Evolutionary conservation across 92 coral and sea anemone species (phyloP), one percentile per base, ranked within the genome.

Genomic region (Galaxea fascicularis): DNA sequence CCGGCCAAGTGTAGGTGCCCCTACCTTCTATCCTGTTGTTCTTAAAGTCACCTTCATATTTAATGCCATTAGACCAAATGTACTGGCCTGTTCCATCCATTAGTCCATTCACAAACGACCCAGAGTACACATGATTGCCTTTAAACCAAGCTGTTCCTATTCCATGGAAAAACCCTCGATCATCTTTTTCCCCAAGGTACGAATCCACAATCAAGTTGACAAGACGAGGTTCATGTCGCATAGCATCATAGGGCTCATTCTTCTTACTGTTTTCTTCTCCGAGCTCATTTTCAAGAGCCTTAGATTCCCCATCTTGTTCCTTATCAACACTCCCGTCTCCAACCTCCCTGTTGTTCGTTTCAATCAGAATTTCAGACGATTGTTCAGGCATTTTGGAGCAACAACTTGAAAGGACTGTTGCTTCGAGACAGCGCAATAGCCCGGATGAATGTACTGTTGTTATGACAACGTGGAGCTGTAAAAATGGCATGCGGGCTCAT

Each of bases 21-120:
- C 77, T 78, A 1, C 99, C 99, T 76, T 90, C 96, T 17, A 95
- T 89, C 52, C 35, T 84, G 89, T 95, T 97, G 10, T 86, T 81
- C 63, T 87, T 84, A 88, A 97, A 97, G 31, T 95, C 98, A 10
- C 99, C 99, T 68, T 97, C 97, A 65, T 97, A 97, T 52, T 85
- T 89, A 22, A 95, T 93, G 45, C 95, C 98, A 73, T 89, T 82
- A 13, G 88, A 71, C 99, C 99, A 97, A 51, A 91, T 85, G 65
- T 94, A 95, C 51, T 93, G 93, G 28, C 99, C 99, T 28, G 76
- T 91, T 10, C 98, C 99, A 56, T 93, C 89, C 99, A 97, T 97
- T 30, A 91, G 62, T 11, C 99, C 99, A 69, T 77, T 83, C 30
- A 79, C 75, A 91, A 97, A 97, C 25, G 92, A 75, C 0, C 99